A percentile compares a stretch with the other conserved stretches of the same genome.
phyloP scores from a whole-genome alignment of 2,113 vertebrate genomes.

The Brevimyrus niger region DNA sequence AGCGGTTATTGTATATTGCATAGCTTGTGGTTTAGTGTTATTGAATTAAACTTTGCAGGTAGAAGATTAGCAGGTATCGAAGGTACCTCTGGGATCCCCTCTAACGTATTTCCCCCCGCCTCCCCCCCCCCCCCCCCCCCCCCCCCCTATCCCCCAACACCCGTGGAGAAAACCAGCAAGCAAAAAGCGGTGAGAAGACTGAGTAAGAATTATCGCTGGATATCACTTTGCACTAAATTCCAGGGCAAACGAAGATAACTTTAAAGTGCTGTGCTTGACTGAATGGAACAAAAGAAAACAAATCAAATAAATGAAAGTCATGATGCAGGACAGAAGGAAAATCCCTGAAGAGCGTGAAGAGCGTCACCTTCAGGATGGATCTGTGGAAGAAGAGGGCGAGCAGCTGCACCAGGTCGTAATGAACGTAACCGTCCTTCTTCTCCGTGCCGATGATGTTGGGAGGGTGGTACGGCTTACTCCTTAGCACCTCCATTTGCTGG shows the following conservation, averaged over 20 bases:
- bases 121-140: not conserved
- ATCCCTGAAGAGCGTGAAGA: not conserved
- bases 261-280: not conserved
- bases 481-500: conserved; percentile 55
- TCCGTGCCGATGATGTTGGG: conserved; percentile 97
- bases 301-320: not conserved
- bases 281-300: not conserved
- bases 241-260: not conserved
- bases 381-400: conserved; percentile 93
- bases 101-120: too few species aligned
- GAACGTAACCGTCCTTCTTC: conserved; percentile 93
- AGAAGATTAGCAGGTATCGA: too few species aligned
- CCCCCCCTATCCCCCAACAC: too few species aligned
- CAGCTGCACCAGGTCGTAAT: conserved; percentile 88
- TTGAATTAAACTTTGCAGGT: too few species aligned
- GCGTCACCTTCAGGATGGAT: conserved; percentile 89
- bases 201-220: not conserved
- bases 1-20: too few species aligned
- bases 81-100: too few species aligned
- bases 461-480: conserved; percentile 73
- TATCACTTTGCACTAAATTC: not conserved
- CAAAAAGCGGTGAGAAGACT: not conserved
- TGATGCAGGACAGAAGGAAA: not conserved
- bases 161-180: too few species aligned
- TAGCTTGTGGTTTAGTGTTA: too few species aligned